A percentile compares a stretch with the other conserved stretches of the same genome.
Evolutionary conservation across 2,113 vertebrate genomes (phyloP).

Genomic region (Sorex fumeus): DNA sequence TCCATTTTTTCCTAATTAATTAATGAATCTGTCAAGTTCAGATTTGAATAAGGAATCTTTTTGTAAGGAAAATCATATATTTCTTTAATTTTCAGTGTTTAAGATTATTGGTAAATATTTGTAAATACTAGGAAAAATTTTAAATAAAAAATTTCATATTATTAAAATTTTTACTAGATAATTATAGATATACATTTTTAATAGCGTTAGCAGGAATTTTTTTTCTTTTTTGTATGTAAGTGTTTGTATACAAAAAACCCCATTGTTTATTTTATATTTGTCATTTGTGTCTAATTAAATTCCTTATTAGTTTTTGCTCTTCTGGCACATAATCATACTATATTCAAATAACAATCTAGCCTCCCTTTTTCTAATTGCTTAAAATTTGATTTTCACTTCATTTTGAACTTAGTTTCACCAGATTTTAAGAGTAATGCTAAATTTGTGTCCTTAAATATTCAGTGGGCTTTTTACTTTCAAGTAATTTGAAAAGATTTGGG

Average conservation of each 20-base stretch:
- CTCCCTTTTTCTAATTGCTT: constrained; percentile 8
- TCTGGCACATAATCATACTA: neutral
- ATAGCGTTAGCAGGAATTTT: neutral
- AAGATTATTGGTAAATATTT: neutral
- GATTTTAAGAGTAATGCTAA: neutral
- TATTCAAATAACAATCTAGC: constrained; percentile 8
- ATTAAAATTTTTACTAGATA: neutral
- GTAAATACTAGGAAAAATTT: neutral
- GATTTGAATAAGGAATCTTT: neutral
- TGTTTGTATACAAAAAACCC: neutral
- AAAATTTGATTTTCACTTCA: constrained; percentile 39
- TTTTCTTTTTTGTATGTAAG: constrained; percentile 45
- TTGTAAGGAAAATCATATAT: neutral
- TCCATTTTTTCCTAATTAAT: neutral
- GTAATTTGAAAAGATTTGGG: neutral
- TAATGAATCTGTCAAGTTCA: constrained; percentile 11
- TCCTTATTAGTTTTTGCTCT: neutral
- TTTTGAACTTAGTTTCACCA: neutral
- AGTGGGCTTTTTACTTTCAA: neutral
- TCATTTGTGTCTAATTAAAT: constrained; percentile 41
- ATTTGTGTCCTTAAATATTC: neutral
- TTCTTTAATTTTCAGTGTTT: neutral
- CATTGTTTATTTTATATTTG: constrained; percentile 18
- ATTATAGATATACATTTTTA: neutral
- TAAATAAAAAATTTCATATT: neutral